Conservation (phyloP, 2,797 vertebrate species). For the Lindbergichthys nudifrons region DNA sequence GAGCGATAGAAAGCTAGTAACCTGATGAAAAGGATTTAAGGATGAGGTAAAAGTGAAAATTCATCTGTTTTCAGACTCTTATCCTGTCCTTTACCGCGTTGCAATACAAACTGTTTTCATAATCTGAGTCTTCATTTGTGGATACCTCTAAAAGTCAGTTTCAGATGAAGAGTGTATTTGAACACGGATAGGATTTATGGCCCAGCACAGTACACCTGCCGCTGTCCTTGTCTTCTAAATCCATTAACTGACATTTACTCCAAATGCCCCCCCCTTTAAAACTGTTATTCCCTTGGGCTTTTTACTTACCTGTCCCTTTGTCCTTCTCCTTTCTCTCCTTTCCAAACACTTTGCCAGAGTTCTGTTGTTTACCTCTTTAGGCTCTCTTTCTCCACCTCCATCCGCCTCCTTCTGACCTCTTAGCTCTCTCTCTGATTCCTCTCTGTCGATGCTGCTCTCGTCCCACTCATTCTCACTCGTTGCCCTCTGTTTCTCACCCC, state of each 20-base stretch:
- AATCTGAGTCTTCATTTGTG: constrained; percentile 1
- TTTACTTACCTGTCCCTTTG: constrained; percentile 55
- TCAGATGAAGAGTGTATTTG: constrained; percentile 18
- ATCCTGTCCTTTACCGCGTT: constrained; percentile 14
- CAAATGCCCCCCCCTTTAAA: constrained; percentile 34
- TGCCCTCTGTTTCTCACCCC: constrained; percentile 27
- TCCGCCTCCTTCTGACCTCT: constrained; percentile 40
- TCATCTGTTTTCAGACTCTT: constrained; percentile 19
- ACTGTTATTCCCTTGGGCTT: constrained; percentile 31
- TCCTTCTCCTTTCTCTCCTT: constrained; percentile 52
- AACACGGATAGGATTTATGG: constrained; percentile 28
- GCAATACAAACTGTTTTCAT: constrained; percentile 24
- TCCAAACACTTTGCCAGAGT: constrained; percentile 34
- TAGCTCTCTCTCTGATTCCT: constrained; percentile 55
- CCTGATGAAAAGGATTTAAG: constrained; percentile 24
- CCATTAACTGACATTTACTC: constrained; percentile 46
- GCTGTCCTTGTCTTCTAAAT: constrained; percentile 44
- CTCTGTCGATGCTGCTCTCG: constrained; percentile 37
- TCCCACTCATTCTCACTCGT: constrained; percentile 29
- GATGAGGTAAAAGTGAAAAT: constrained; percentile 21
- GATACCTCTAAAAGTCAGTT: constrained; percentile 22
- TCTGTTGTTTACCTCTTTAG: constrained; percentile 54
- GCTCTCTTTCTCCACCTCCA: constrained; percentile 23
- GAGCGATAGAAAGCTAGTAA: constrained; percentile 6
- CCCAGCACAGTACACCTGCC: constrained; percentile 5